Evolutionary conservation across 2,888 invertebrate genomes (phyloP), one percentile per base, ranked within the genome.

Genomic region (Nasonovia ribisnigri): DNA sequence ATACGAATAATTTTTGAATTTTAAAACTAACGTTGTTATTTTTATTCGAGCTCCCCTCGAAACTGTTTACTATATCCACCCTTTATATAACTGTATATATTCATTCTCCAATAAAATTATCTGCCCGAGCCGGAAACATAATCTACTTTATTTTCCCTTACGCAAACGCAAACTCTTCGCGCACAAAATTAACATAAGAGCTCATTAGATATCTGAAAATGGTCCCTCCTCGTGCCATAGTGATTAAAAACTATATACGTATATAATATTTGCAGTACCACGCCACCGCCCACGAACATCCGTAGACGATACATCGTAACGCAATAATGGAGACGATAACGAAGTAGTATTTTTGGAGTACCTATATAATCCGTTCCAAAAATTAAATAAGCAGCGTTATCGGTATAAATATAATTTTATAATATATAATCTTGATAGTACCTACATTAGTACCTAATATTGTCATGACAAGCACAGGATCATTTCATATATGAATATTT

Each of bases 141-240:
- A 91, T 91, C 91, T 84, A 91, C 84, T 91, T 91, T 84, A 91
- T 84, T 84, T 91, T 84, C 91, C 91, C 91, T 91, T n/a, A 29
- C 51, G 29, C 51, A 36, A 84, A 51, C 84, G 51, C 51, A 29
- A 46, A 36, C 36, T 88, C n/a, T 54, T 51, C 43, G 54, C 29
- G 26, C 29, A 46, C 57, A 42, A 92, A 86, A 92, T 92, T 92
- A 86, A 92, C 57, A 92, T 92, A 86, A 92, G 57, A 92, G 24
- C 91, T 86, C 91, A 87, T 87, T 92, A 92, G 86, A 87, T 43
- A 60, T 87, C 26, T 46, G 60, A 86, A 86, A 46, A 57, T 57
- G 60, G 46, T 60, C 91, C 42, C 43, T n/a, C 29, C 24, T n/a
- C 42, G 26, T 16, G 43, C 42, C 77, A 46, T 24, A 84, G 43